Evolutionary conservation across 2,797 vertebrate genomes (phyloP).

Genomic region (Forpus xanthops): DNA sequence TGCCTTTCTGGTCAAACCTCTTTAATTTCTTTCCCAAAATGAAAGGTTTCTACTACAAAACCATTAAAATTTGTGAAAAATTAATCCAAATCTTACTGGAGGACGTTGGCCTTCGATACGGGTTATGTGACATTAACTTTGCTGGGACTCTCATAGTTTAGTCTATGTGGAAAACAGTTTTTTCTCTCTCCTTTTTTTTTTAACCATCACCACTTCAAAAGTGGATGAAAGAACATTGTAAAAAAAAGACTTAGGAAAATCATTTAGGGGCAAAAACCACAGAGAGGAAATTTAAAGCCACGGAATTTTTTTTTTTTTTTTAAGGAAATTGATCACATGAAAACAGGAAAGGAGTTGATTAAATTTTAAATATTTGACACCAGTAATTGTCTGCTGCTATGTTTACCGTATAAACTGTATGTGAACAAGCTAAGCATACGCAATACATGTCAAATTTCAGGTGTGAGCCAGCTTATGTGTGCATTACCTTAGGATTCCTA

Average conservation of each 20-base stretch:
- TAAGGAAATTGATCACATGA: neutral
- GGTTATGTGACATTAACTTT: neutral
- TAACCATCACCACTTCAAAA: slow-evolving; percentile 20
- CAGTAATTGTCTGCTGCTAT: slow-evolving; percentile 5
- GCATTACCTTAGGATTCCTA: neutral
- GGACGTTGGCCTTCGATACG: neutral
- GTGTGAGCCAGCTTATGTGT: neutral
- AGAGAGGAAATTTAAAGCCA: slow-evolving; percentile 38
- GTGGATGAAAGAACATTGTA: slow-evolving; percentile 10
- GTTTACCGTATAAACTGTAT: neutral
- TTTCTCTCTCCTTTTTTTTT: neutral
- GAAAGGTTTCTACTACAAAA: neutral
- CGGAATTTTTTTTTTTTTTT: neutral
- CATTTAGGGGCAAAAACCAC: neutral
- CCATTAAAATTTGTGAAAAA: neutral
- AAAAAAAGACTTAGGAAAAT: slow-evolving; percentile 22
- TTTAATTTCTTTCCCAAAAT: neutral
- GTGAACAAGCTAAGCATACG: neutral
- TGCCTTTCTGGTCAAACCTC: slow-evolving; percentile 9
- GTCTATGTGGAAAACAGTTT: neutral
- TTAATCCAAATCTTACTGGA: neutral
- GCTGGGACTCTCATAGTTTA: neutral
- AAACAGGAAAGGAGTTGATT: slow-evolving; percentile 36
- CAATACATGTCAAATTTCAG: neutral
- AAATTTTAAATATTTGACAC: slow-evolving; percentile 16